Evolutionary conservation across 1,140 invertebrate species (phyloP).

Genomic region (Babylonia areolata): DNA sequence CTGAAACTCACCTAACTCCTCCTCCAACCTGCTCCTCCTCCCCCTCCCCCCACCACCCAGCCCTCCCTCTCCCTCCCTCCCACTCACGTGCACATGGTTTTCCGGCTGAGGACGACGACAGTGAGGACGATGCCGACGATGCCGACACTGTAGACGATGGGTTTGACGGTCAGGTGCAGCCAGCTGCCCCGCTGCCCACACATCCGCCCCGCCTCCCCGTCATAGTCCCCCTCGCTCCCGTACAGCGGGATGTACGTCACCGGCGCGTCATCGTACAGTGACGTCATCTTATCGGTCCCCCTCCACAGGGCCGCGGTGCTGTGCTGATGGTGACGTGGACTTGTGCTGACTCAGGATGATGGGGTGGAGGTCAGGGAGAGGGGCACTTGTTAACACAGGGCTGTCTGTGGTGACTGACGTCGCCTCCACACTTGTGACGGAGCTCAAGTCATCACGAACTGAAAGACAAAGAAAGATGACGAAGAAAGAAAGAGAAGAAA

Average conservation of each 20-base stretch:
- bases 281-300: neutral
- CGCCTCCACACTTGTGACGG: too few species aligned
- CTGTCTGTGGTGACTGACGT: too few species aligned
- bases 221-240: neutral
- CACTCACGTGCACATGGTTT: slow-evolving; percentile 81
- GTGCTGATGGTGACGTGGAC: neutral
- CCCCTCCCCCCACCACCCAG: too few species aligned
- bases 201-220: neutral
- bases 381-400: too few species aligned
- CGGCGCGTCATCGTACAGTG: neutral
- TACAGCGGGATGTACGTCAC: neutral
- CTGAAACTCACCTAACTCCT: too few species aligned
- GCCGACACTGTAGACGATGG: slow-evolving; percentile 83
- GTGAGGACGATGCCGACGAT: slow-evolving; percentile 85
- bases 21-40: too few species aligned
- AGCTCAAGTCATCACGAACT: too few species aligned
- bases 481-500: neutral
- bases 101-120: slow-evolving; percentile 84
- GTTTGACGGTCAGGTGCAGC: slow-evolving; percentile 78
- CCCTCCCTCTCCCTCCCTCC: too few species aligned
- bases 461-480: neutral
- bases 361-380: neutral
- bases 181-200: slow-evolving; percentile 18
- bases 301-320: neutral
- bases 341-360: neutral